Conservation (phyloP, 2,797 vertebrate species). For the Sardinella longiceps region DNA sequence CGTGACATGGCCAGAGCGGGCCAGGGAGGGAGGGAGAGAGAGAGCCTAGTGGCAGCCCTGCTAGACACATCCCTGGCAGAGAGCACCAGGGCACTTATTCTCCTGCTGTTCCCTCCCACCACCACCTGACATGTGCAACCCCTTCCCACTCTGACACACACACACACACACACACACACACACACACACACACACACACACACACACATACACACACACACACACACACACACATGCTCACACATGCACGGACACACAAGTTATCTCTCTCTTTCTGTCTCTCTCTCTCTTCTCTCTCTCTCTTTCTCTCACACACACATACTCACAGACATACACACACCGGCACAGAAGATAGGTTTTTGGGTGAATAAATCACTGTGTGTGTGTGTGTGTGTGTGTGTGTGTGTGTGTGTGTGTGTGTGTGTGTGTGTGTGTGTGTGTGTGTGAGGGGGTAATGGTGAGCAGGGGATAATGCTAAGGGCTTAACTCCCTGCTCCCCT, state of each 20-base stretch:
- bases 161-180: constrained; percentile 13
- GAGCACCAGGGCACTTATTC: constrained; percentile 30
- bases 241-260: neutral
- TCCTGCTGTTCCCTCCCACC: constrained; percentile 30
- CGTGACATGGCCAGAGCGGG: constrained; percentile 63
- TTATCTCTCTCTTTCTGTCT: too few relatives aligned
- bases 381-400: neutral
- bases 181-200: constrained; percentile 11
- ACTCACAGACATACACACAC: too few relatives aligned
- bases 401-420: neutral
- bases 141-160: neutral
- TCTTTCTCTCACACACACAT: too few relatives aligned
- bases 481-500: neutral
- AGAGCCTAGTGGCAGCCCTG: constrained; percentile 53
- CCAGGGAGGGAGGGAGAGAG: constrained; percentile 58
- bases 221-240: constrained; percentile 28
- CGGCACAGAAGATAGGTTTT: neutral
- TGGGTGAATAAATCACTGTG: neutral
- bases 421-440: too few relatives aligned
- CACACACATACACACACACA: constrained; percentile 2
- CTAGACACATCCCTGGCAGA: constrained; percentile 58
- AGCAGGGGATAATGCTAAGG: neutral
- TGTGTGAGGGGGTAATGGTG: too few relatives aligned
- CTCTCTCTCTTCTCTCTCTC: too few relatives aligned
- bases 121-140: neutral